Base-by-base conservation (phyloP, 1,140 invertebrate genomes). In the Cydia splendana region DNA sequence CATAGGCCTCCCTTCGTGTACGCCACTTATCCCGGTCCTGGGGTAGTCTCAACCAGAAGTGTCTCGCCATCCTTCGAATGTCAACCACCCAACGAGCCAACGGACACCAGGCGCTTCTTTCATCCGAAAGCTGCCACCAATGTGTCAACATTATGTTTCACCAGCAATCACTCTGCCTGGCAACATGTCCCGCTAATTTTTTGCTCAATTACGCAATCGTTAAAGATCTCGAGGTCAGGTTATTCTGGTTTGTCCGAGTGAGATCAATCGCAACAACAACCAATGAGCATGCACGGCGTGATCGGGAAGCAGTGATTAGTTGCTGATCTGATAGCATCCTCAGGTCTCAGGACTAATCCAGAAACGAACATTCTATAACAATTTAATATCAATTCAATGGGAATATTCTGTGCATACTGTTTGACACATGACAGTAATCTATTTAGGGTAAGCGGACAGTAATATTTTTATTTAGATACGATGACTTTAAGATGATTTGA, bases 231-330 rank as follows among this genome's bases (percentile, higher is more conserved):
- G 45, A 13, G 53, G 5, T 18, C 53, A 57, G 2, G 53, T 57
- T 57, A 18, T 18, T 18, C n/a, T 18, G n/a, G 53, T 20, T 62
- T 4, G 20, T 24, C 20, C 3, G 2, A 48, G 42, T 48, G 2
- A 13, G 45, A 3, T 48, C 45, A 4, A 13, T 48, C 45, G 45
- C 45, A 48, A 48, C 12, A 48, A 15, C 20, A 62, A 62, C 20
- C 9, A 24, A 12, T 24, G 57, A 62, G 18, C 20, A 24, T 62
- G 9, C 18, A 62, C 57, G 53, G n/a, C 53, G 53, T 57, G 53
- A 62, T 62, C 57, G 20, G 57, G 57, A 62, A 62, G 20, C 20
- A 24, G 57, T 62, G 57, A 62, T 62, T 62, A 62, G 20, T 10
- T 24, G 20, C 57, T 24, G 57, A 62, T 62, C 57, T 62, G 57